Base-by-base conservation (phyloP, 2,797 vertebrate genomes). In the Galago senegalensis region DNA sequence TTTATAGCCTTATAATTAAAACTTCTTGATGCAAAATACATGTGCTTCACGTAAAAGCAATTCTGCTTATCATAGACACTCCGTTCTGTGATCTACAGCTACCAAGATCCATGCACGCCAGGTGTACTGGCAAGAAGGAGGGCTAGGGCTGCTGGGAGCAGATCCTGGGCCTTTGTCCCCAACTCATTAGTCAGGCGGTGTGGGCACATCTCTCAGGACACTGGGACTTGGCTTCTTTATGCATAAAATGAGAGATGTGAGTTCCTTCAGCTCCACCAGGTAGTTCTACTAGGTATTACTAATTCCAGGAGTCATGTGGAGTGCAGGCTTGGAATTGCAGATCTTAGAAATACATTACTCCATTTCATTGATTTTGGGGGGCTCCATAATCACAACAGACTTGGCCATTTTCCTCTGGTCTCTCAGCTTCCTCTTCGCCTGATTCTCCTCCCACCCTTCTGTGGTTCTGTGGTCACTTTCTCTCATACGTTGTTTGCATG, bases 1-100 rank as follows among this genome's bases (percentile, higher is more conserved):
- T 98, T 98, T 98, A 98, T 97, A 98, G 97, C 84, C 93, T 98
- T 98, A 96, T 97, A 98, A 98, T 98, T 98, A 98, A 96, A 98
- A 95, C 96, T 97, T 98, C 98, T 97, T 98, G 93, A 94, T 97
- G 94, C 84, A 93, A 96, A 97, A 94, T 92, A 91, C 95, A 94
- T 92, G 95, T 86, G 93, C 89, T 95, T 95, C 93, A 69, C 40
- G 83, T 90, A 94, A 81, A 84, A 97, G 81, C 77, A 81, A 69
- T 73, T 77, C 53, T 69, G 84, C 84, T 75, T 56, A 94, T 97
- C 97, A 82, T 8, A 97, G 85, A 94, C 69, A 77, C 69, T 87
- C 84, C 81, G 70, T 89, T 97, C 92, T 80, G 34, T 76, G 89
- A 67, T 72, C 83, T 61, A 14, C 20, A 93, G 87, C 94, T 85